Evolutionary conservation across 1,140 invertebrate species (phyloP).

Genomic region (Drosophila jambulina): DNA sequence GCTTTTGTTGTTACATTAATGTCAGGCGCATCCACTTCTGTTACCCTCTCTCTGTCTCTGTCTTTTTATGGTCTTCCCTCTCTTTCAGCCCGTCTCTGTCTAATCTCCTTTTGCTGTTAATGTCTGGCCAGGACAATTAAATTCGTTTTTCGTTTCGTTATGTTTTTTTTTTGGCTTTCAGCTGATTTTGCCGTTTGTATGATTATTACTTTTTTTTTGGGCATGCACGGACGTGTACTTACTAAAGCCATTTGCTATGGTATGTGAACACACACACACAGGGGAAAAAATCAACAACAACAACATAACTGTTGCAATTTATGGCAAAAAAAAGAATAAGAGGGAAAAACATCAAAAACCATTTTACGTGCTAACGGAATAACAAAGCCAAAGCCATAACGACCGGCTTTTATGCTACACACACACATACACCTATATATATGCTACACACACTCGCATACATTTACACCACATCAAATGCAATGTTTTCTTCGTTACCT

Average conservation of each 20-base stretch:
- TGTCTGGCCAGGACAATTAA: slow-evolving; percentile 42
- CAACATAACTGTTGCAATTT: slow-evolving; percentile 66
- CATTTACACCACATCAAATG: slow-evolving; percentile 63
- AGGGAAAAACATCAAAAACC: slow-evolving; percentile 58
- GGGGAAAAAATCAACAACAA: not conserved
- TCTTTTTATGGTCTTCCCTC: not conserved
- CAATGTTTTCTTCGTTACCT: slow-evolving; percentile 52
- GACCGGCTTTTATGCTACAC: slow-evolving; percentile 54
- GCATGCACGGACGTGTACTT: slow-evolving; percentile 29
- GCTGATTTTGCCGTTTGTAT: slow-evolving; percentile 28
- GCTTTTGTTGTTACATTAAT: slow-evolving; percentile 44
- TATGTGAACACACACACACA: slow-evolving; percentile 13
- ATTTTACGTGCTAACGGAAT: slow-evolving; percentile 78
- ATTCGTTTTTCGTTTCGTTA: slow-evolving; percentile 16
- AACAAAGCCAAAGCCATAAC: slow-evolving; percentile 68
- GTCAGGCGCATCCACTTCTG: slow-evolving; percentile 7
- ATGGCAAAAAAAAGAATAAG: slow-evolving; percentile 34
- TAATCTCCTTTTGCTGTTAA: slow-evolving; percentile 28
- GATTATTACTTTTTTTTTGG: not conserved
- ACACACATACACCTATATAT: slow-evolving; percentile 1
- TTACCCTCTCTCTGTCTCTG: not conserved
- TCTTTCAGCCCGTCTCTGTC: not conserved
- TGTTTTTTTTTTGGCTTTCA: slow-evolving; percentile 7
- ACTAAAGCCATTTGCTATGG: slow-evolving; percentile 45
- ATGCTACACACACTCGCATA: slow-evolving; percentile 19